These are phyloP conservation scores for Nomada goodeniana DNA, from an alignment of 2,888 invertebrate species.

Conservation along the genomic window DNA sequence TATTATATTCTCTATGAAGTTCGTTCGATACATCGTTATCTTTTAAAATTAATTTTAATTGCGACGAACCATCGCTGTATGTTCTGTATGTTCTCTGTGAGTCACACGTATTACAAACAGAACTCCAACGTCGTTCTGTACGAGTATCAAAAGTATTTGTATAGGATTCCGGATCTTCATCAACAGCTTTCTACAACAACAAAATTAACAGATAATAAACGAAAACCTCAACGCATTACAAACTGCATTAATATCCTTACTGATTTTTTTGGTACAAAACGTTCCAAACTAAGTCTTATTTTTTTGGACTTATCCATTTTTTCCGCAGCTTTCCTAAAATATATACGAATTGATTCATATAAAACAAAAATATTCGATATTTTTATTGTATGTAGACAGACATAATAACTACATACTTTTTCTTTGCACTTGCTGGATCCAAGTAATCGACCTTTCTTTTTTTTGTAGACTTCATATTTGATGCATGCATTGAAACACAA, in stretches of 20 bases:
- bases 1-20: constrained; percentile 72
- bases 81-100: constrained; percentile 72
- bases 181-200: constrained; percentile 70
- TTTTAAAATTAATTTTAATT: constrained; percentile 68
- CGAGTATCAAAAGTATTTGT: constrained; percentile 73
- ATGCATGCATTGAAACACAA: constrained; percentile 84
- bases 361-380: not conserved
- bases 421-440: constrained; percentile 88
- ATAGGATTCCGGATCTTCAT: constrained; percentile 68
- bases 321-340: constrained; percentile 72
- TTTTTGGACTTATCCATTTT: constrained; percentile 80
- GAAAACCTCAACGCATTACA: constrained; percentile 6
- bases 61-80: constrained; percentile 64
- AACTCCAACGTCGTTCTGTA: constrained; percentile 86
- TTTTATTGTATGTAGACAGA: not conserved
- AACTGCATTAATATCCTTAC: constrained; percentile 50
- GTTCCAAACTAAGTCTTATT: constrained; percentile 80
- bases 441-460: constrained; percentile 88
- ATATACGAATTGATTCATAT: constrained; percentile 8
- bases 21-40: constrained; percentile 67
- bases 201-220: not conserved
- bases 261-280: constrained; percentile 78
- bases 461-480: constrained; percentile 87
- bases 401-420: constrained; percentile 85
- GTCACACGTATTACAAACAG: constrained; percentile 83